These are phyloP conservation scores for Oreortyx pictus DNA, from an alignment of 2,797 vertebrate genomes.

Conservation along the genomic window DNA sequence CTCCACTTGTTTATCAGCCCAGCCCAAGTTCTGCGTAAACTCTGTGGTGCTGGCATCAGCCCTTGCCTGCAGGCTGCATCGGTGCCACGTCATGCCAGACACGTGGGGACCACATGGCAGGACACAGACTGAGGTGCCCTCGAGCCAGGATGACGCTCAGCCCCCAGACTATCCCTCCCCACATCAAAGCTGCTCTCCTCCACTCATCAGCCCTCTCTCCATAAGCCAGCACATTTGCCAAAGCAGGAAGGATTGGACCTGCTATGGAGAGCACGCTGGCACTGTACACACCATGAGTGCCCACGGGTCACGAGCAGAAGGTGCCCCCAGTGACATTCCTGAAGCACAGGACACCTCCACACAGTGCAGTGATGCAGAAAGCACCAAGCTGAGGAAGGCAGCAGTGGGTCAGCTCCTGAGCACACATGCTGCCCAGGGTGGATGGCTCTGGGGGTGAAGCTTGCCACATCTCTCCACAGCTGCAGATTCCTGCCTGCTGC, in stretches of 20 bases:
- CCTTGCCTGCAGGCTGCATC: not conserved
- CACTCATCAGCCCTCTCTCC: not conserved
- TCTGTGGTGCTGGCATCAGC: not conserved
- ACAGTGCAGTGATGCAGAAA: not conserved
- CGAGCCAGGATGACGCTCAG: not conserved
- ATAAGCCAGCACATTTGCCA: not conserved
- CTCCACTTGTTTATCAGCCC: not conserved
- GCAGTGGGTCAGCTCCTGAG: not conserved
- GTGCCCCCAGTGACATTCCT: fast-evolving
- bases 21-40: not conserved
- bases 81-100: not conserved
- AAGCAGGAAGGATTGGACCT: not conserved
- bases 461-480: conserved; percentile 24
- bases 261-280: fast-evolving
- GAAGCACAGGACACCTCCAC: not conserved
- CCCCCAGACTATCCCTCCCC: not conserved
- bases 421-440: not conserved
- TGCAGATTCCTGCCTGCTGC: conserved; percentile 57
- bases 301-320: fast-evolving
- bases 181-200: not conserved
- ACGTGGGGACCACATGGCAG: conserved; percentile 57
- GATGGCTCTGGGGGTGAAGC: not conserved
- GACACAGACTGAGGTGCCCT: not conserved
- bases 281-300: not conserved
- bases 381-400: not conserved